Conservation (phyloP, 2,113 vertebrate species). For the Nothoprocta perdicaria region DNA sequence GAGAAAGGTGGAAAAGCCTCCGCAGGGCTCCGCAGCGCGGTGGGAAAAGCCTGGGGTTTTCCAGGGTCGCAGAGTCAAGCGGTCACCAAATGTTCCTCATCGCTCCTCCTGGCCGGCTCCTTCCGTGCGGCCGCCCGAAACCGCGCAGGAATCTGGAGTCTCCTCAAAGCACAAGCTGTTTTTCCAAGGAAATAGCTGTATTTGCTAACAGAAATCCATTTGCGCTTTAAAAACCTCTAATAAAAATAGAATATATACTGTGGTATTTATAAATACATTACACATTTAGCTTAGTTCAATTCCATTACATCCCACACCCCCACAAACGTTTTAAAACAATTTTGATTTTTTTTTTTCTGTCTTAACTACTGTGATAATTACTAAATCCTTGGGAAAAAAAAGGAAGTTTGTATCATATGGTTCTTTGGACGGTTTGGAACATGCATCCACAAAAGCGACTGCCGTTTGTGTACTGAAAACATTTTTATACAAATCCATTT, state of each 20-base stretch:
- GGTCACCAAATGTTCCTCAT: not conserved
- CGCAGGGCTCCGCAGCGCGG: rapidly evolving
- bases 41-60: not conserved
- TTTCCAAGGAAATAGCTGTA: not conserved
- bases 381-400: constrained; percentile 52
- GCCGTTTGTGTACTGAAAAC: constrained; percentile 26
- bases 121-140: rapidly evolving
- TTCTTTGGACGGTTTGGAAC: constrained; percentile 66
- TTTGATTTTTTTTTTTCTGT: not conserved
- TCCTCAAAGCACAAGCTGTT: not conserved
- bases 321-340: not conserved
- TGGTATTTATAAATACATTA: constrained; percentile 76
- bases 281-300: constrained; percentile 67
- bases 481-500: constrained; percentile 45
- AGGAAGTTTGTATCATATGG: not conserved
- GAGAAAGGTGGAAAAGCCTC: not conserved
- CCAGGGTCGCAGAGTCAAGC: not conserved
- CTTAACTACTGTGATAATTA: not conserved
- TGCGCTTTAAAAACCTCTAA: constrained; percentile 73
- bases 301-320: not conserved
- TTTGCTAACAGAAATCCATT: constrained; percentile 21
- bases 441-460: constrained; percentile 60
- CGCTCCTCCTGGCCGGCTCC: rapidly evolving
- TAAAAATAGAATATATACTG: constrained; percentile 76
- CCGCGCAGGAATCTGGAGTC: not conserved